Evolutionary conservation across 2,888 invertebrate species (phyloP).

Genomic region (Drosophila neonasuta): DNA sequence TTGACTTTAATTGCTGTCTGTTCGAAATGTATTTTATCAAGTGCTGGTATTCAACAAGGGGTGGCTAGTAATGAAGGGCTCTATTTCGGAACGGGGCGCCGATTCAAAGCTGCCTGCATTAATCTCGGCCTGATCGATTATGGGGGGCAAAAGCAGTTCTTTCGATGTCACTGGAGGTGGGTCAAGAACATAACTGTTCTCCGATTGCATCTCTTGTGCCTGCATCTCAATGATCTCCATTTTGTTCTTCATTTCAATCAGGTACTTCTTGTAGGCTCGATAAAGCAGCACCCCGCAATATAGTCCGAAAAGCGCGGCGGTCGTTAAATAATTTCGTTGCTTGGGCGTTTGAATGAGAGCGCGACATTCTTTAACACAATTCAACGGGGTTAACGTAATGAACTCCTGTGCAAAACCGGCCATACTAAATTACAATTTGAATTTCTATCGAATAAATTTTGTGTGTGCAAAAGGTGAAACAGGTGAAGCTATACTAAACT

Average conservation of each 20-base stretch:
- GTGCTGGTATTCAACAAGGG: background rate
- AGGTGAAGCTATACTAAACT: background rate
- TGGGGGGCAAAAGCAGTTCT: constrained; percentile 5
- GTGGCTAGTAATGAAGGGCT: background rate
- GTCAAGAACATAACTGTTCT: constrained; percentile 9
- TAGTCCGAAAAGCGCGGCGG: constrained; percentile 27
- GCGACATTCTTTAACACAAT: constrained; percentile 31
- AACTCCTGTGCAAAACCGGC: constrained; percentile 19
- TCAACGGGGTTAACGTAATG: constrained; percentile 30
- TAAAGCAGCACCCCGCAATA: constrained; percentile 44
- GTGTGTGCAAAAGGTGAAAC: background rate
- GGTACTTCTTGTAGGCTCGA: constrained; percentile 30
- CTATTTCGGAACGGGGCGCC: background rate
- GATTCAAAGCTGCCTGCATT: background rate
- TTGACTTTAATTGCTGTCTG: too few relatives aligned
- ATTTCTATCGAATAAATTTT: constrained; percentile 1
- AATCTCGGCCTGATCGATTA: background rate
- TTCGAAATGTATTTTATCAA: background rate
- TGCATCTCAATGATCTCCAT: background rate
- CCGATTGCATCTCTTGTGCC: constrained; percentile 11
- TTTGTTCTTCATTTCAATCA: background rate
- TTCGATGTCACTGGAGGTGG: constrained; percentile 2
- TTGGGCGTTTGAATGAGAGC: constrained; percentile 19
- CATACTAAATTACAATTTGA: constrained; percentile 19
- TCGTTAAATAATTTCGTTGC: constrained; percentile 24